Percentiles rank a stretch among this genome's conserved stretches.
Conservation (phyloP, 2,888 invertebrate genomes). For the Ectemnius cavifrons region DNA sequence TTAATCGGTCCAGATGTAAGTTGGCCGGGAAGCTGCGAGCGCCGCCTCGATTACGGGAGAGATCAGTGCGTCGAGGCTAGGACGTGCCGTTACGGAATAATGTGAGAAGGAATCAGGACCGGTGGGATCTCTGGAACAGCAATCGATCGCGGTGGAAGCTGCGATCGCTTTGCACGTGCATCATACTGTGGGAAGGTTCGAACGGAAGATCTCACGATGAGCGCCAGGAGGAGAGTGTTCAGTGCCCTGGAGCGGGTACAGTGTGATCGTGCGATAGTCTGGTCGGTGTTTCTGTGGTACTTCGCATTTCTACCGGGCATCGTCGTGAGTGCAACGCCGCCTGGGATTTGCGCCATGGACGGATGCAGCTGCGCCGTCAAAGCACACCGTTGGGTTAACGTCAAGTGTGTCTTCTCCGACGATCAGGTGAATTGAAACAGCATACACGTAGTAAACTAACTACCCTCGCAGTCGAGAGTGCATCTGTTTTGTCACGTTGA, state of each 20-base stretch:
- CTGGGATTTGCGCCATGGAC: constrained; percentile 80
- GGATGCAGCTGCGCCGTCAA: constrained; percentile 82
- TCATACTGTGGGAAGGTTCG: constrained; percentile 12
- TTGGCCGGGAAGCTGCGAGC: background rate
- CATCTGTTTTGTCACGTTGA: background rate
- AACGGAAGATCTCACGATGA: constrained; percentile 38
- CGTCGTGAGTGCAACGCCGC: constrained; percentile 57
- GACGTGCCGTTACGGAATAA: constrained; percentile 27
- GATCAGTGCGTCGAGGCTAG: constrained; percentile 19
- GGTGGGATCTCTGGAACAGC: constrained; percentile 17
- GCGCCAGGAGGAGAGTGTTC: constrained; percentile 50
- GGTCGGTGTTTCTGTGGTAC: constrained; percentile 64
- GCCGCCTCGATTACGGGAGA: constrained; percentile 16
- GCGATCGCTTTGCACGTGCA: constrained; percentile 16
- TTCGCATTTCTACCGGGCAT: constrained; percentile 50
- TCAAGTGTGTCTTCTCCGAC: constrained; percentile 83
- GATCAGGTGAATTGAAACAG: constrained; percentile 80
- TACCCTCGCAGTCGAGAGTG: background rate
- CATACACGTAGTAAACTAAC: constrained; percentile 37
- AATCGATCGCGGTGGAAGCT: constrained; percentile 34
- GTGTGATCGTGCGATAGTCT: constrained; percentile 64
- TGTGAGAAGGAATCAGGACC: constrained; percentile 33
- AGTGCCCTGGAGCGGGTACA: constrained; percentile 54
- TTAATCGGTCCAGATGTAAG: constrained; percentile 22
- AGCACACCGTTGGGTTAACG: constrained; percentile 82